A percentile compares a stretch with the other conserved stretches of the same genome.
phyloP scores from a whole-genome alignment of 2,888 invertebrate genomes.

The Osedax frankpressi region DNA sequence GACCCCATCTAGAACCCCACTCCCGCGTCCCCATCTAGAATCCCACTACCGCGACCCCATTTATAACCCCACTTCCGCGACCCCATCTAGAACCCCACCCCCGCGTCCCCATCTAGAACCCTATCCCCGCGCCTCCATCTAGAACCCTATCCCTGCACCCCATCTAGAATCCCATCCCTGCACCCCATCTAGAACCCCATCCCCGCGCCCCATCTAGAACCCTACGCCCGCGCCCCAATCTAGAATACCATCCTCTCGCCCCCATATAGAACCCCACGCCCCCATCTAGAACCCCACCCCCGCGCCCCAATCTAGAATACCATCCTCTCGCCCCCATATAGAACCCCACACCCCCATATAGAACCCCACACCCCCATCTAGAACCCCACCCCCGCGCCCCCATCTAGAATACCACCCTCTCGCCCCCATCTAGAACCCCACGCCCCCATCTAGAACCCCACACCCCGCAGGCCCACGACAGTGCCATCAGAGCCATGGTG shows the following conservation, averaged over 20 bases:
- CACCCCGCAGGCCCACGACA: conserved; percentile 76
- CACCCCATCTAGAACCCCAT: no score
- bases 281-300: neutral
- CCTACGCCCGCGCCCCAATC: no score
- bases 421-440: neutral
- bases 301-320: neutral
- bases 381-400: neutral
- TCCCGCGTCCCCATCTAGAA: no score
- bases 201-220: no score
- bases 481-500: conserved; percentile 94
- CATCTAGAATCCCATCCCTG: no score
- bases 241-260: no score
- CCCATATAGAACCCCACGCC: neutral
- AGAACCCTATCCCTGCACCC: no score
- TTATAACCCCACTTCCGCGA: neutral
- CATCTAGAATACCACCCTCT: neutral
- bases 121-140: no score
- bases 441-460: neutral
- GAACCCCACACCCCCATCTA: neutral
- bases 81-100: no score
- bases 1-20: no score
- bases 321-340: neutral
- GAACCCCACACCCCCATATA: neutral
- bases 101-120: no score
- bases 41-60: no score